These are phyloP conservation scores for Jaculus jaculus DNA, from an alignment of 2,113 vertebrate species.

Conservation along the genomic window DNA sequence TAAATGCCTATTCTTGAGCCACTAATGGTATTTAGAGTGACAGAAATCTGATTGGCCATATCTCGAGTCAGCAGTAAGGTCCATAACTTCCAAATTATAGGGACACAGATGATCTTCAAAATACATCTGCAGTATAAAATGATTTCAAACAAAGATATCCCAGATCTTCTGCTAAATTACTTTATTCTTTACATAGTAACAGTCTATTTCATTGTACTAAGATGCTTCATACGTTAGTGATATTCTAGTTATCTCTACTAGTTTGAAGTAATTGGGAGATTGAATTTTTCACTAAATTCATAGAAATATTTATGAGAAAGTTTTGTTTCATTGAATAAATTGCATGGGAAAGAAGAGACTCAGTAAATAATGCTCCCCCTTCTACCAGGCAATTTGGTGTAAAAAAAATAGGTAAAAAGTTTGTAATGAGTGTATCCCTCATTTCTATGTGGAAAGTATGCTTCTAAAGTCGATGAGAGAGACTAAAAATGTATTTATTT, in stretches of 20 bases:
- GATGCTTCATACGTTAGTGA: not conserved
- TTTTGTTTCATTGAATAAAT: not conserved
- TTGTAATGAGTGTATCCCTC: slow-evolving; percentile 51
- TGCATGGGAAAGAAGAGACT: slow-evolving; percentile 28
- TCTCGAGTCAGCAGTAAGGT: not conserved
- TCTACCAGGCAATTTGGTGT: slow-evolving; percentile 21
- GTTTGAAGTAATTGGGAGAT: slow-evolving; percentile 22
- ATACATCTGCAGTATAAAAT: not conserved
- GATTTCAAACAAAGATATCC: not conserved
- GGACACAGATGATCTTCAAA: not conserved
- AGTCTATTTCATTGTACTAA: not conserved
- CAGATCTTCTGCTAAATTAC: not conserved
- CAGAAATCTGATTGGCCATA: not conserved
- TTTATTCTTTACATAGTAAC: not conserved
- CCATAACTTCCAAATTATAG: not conserved
- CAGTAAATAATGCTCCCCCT: not conserved
- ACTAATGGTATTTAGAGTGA: not conserved
- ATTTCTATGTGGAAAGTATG: slow-evolving; percentile 33
- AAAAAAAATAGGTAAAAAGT: not conserved
- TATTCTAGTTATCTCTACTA: slow-evolving; percentile 37
- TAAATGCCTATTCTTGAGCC: not conserved
- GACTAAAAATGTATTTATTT: slow-evolving; percentile 32
- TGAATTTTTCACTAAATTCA: slow-evolving; percentile 13
- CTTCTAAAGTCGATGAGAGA: slow-evolving; percentile 36
- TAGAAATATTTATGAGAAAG: slow-evolving; percentile 7